phyloP scores from a whole-genome alignment of 2,797 vertebrate species.

The Pseudotriccus pelzelni region DNA sequence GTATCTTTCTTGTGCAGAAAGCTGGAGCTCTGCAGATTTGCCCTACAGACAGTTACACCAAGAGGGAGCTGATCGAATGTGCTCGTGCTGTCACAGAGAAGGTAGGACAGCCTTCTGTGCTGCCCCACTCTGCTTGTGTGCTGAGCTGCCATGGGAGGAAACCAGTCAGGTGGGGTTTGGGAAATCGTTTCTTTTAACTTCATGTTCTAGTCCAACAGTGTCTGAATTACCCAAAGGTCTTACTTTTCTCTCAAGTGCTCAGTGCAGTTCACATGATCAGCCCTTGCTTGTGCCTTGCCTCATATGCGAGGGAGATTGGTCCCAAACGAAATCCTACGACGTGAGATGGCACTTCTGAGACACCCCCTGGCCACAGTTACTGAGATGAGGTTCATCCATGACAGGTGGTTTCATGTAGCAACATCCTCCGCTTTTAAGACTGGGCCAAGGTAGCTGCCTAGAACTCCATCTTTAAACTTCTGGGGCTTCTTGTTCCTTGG shows the following conservation, averaged over 20 bases:
- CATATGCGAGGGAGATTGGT: not conserved
- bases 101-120: slow-evolving; percentile 70
- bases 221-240: not conserved
- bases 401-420: fast-evolving
- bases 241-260: not conserved
- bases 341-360: not conserved
- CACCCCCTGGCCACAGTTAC: not conserved
- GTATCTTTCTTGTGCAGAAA: slow-evolving; percentile 98
- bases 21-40: slow-evolving; percentile 94
- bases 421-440: fast-evolving
- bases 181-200: not conserved
- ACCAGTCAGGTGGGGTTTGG: not conserved
- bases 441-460: not conserved
- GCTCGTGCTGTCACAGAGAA: slow-evolving; percentile 95
- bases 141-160: not conserved
- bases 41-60: slow-evolving; percentile 93
- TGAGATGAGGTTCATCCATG: not conserved
- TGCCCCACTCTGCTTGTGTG: fast-evolving
- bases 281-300: not conserved
- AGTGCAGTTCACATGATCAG: not conserved
- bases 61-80: slow-evolving; percentile 94
- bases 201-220: not conserved
- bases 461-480: not conserved
- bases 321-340: not conserved
- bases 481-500: not conserved